These are phyloP conservation scores for Matsumyia berberina DNA, from an alignment of 2,888 invertebrate species.

Conservation along the genomic window DNA sequence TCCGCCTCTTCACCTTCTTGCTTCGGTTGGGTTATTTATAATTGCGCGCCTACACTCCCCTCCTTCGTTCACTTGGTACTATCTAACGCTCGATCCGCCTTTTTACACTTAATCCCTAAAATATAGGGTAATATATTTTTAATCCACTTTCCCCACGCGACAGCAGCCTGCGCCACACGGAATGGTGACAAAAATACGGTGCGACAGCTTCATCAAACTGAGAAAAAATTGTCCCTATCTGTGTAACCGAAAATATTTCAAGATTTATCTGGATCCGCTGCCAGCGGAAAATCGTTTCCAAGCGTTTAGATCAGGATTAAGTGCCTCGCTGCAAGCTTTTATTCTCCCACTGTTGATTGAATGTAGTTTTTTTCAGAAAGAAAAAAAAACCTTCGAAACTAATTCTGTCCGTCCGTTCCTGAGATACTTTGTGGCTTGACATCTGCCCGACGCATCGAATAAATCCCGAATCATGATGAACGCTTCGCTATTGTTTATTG, in stretches of 20 bases:
- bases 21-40: no score
- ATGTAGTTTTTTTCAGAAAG: slow-evolving; percentile 16
- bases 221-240: slow-evolving; percentile 12
- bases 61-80: slow-evolving; percentile 19
- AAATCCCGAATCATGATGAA: slow-evolving; percentile 20
- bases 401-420: slow-evolving; percentile 12
- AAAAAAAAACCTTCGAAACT: no score
- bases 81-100: neutral
- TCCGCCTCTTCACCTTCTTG: no score
- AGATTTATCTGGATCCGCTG: slow-evolving; percentile 40
- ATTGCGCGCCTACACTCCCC: neutral
- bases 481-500: neutral
- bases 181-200: slow-evolving; percentile 36
- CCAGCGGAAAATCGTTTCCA: slow-evolving; percentile 9
- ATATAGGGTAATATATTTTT: slow-evolving; percentile 29
- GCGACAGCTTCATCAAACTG: slow-evolving; percentile 3
- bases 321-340: neutral
- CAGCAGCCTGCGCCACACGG: slow-evolving; percentile 16
- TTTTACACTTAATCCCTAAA: slow-evolving; percentile 35
- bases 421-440: slow-evolving; percentile 46
- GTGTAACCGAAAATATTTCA: slow-evolving; percentile 18
- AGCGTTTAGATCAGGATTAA: neutral
- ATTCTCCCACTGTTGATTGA: slow-evolving; percentile 29
- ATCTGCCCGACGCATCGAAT: slow-evolving; percentile 33
- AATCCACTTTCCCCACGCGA: slow-evolving; percentile 31